Conservation (phyloP, 2,888 invertebrate species). For the Cataglyphis livida region DNA sequence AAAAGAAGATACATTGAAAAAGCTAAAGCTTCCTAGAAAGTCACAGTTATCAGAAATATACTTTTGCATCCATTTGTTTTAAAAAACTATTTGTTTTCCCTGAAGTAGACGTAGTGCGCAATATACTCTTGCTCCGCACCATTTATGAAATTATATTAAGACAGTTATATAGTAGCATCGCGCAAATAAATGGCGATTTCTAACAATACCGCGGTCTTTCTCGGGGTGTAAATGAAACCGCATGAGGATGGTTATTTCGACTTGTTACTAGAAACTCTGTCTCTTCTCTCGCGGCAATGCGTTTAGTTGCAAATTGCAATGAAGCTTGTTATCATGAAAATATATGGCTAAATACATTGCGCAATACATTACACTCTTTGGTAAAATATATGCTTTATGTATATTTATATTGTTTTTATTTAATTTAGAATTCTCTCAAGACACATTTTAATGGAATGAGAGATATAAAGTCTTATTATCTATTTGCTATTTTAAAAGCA, state of each 20-base stretch:
- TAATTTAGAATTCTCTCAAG: background rate
- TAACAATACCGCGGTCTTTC: conserved; percentile 14
- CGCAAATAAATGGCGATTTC: conserved; percentile 29
- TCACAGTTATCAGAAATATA: conserved; percentile 18
- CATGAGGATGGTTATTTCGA: conserved; percentile 9
- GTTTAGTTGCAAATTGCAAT: conserved; percentile 8
- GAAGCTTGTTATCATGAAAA: background rate
- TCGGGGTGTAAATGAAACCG: background rate
- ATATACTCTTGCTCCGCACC: conserved; percentile 31
- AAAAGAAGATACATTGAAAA: conserved; percentile 36
- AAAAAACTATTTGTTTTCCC: conserved; percentile 23
- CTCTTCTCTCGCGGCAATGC: background rate
- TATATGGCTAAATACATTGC: background rate
- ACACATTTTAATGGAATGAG: background rate
- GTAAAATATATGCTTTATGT: background rate
- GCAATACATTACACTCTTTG: background rate
- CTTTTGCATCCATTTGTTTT: conserved; percentile 34
- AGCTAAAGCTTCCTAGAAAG: conserved; percentile 36
- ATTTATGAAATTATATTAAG: conserved; percentile 52
- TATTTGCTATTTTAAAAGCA: background rate
- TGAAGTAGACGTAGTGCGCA: conserved; percentile 8
- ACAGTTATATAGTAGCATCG: background rate
- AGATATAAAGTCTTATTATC: background rate
- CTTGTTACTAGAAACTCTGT: background rate
- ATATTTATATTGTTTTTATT: conserved; percentile 1